A percentile compares a stretch with the other conserved stretches of the same genome.
Conservation (phyloP, 23 tunicate species). For the Ciona savignyi region DNA sequence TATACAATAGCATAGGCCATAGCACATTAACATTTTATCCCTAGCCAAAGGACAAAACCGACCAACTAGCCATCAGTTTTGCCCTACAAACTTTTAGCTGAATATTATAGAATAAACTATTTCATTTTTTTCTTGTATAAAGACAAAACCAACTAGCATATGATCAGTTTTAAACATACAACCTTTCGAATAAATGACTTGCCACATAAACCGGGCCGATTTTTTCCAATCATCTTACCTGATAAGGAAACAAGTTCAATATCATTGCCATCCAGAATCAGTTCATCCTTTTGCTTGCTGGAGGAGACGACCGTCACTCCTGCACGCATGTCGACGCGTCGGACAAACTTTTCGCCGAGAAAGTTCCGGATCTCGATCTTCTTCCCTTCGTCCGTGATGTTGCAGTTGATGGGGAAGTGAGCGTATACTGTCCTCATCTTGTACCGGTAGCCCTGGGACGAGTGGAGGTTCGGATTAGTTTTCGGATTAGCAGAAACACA, state of each 20-base stretch:
- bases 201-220: too few species aligned
- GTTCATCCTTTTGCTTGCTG: slow-evolving; percentile 88
- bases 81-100: too few species aligned
- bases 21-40: too few species aligned
- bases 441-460: slow-evolving; percentile 74
- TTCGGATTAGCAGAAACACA: too few species aligned
- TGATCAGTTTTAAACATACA: background rate
- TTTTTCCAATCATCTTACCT: too few species aligned
- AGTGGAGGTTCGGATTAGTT: too few species aligned
- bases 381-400: slow-evolving; percentile 67
- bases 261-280: slow-evolving; percentile 87
- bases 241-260: slow-evolving; percentile 95
- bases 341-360: slow-evolving; percentile 93
- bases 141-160: background rate
- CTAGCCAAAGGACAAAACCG: too few species aligned
- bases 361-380: slow-evolving; percentile 94
- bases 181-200: too few species aligned
- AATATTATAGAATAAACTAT: background rate
- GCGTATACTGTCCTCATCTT: slow-evolving; percentile 99
- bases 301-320: slow-evolving; percentile 73
- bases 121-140: too few species aligned
- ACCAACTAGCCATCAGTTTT: too few species aligned
- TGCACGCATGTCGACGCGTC: slow-evolving; percentile 75
- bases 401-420: slow-evolving; percentile 99
- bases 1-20: too few species aligned